Evolutionary conservation across 1,140 invertebrate genomes (phyloP).

Genomic region (Neodiprion virginianus): DNA sequence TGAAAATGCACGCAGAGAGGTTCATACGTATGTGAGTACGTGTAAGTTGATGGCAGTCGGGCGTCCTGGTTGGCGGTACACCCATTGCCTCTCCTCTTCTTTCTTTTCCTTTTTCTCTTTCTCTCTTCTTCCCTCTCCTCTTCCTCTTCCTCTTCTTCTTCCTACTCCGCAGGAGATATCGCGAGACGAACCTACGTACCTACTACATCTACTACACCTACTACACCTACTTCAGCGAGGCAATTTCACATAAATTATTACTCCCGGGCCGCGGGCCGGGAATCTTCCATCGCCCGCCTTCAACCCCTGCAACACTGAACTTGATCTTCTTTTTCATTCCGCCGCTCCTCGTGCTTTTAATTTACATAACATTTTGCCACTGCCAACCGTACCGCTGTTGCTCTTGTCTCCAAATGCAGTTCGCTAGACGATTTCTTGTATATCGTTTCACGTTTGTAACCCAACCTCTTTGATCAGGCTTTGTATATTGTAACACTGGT

Average conservation of each 20-base stretch:
- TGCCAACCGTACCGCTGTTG: background rate
- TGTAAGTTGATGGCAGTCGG: too few relatives aligned
- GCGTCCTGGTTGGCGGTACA: too few relatives aligned
- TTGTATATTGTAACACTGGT: too few relatives aligned
- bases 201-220: too few relatives aligned
- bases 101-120: background rate
- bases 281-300: background rate
- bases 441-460: too few relatives aligned
- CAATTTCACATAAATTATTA: constrained; percentile 13
- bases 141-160: constrained; percentile 11
- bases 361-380: constrained; percentile 4
- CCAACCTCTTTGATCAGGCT: too few relatives aligned
- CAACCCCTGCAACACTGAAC: background rate
- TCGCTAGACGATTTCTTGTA: too few relatives aligned
- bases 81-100: background rate
- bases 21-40: too few relatives aligned
- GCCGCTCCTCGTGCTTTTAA: background rate
- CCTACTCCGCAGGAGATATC: background rate
- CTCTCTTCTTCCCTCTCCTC: too few relatives aligned
- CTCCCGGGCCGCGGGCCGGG: background rate
- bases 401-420: background rate
- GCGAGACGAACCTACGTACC: background rate
- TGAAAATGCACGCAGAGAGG: too few relatives aligned
- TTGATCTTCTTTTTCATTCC: background rate
- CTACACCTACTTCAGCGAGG: background rate